Conservation (phyloP, 2,113 vertebrate species). For the Podiceps cristatus region DNA sequence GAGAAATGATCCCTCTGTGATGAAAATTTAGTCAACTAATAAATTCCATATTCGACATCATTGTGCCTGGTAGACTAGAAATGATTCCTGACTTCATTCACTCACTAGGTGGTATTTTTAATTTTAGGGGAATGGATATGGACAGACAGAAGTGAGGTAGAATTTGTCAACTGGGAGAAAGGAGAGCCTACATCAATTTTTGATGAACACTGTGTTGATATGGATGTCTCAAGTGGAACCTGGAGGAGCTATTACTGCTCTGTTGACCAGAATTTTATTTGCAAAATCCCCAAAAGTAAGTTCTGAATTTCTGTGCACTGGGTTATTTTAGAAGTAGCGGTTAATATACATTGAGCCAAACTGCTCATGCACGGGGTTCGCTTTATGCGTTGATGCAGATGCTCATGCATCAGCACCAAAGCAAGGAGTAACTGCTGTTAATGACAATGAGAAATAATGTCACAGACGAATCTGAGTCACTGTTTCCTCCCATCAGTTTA, state of each 20-base stretch:
- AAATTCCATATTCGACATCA: background rate
- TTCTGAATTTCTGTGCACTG: background rate
- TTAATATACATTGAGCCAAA: background rate
- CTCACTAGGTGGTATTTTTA: background rate
- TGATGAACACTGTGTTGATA: constrained; percentile 79
- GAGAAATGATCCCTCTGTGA: background rate
- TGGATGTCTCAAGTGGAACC: constrained; percentile 77
- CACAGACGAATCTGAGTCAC: background rate
- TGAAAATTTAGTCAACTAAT: background rate
- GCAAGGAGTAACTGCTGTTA: background rate
- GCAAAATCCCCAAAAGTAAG: constrained; percentile 92
- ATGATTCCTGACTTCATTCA: background rate
- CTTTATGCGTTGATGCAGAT: background rate
- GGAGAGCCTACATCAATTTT: constrained; percentile 66
- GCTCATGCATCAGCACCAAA: background rate
- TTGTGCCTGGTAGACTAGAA: background rate
- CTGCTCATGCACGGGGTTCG: background rate
- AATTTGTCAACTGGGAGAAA: constrained; percentile 90
- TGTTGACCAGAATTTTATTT: constrained; percentile 84
- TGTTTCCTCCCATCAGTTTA: background rate
- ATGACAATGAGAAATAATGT: background rate
- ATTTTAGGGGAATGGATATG: constrained; percentile 85
- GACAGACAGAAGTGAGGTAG: constrained; percentile 84
- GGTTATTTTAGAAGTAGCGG: background rate
- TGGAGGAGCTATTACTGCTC: constrained; percentile 85